Evolutionary conservation across 2,888 invertebrate species (phyloP), one percentile per base, ranked within the genome.

Genomic region (Lordiphosa fenestrarum): DNA sequence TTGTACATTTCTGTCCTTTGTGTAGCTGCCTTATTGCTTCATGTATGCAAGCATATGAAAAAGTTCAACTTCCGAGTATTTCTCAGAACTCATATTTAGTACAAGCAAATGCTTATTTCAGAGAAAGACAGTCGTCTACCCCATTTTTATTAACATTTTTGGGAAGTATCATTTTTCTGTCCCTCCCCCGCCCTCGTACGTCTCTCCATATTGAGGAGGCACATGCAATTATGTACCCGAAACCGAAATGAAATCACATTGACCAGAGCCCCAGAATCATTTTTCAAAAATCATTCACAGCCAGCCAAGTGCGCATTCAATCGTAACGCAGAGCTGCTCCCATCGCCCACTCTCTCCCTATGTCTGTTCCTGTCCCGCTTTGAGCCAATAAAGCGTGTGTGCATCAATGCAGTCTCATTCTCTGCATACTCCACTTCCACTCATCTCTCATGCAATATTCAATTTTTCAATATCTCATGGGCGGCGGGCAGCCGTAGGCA

Each of bases 261-360:
- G 66, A 53, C 55, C 53, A 60, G 44, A 46, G 53, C 42, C 33
- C 44, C 67, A 52, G 54, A 60, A 72, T 72, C 67, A 72, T 72
- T 84, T 78, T 80, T 74, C 73, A 84, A 65, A 80, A 80, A 76
- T 81, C 82, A 80, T 84, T 84, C 65, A 76, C 78, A 84, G 77
- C 65, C 78, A 84, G 77, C 65, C 72, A 73, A 80, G 67, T 72
- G 67, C 71, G 74, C 74, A 76, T 76, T 83, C 71, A 73, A 70
- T 73, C 76, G 74, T 73, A 42, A 42, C 25, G 25, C 30, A 15
- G 30, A 42, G 67, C 46, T 41, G 61, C 50, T 21, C 15, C 44
- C 19, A 40, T 37, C 10, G 6, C 44, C 6, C 12, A 30, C 21
- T 10, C 35, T 0, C 30, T 15, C 40, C 7, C 40, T 19, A 19